These are phyloP conservation scores for Dicyrtoma fusca DNA, from an alignment of 2,888 invertebrate species.

Conservation along the genomic window DNA sequence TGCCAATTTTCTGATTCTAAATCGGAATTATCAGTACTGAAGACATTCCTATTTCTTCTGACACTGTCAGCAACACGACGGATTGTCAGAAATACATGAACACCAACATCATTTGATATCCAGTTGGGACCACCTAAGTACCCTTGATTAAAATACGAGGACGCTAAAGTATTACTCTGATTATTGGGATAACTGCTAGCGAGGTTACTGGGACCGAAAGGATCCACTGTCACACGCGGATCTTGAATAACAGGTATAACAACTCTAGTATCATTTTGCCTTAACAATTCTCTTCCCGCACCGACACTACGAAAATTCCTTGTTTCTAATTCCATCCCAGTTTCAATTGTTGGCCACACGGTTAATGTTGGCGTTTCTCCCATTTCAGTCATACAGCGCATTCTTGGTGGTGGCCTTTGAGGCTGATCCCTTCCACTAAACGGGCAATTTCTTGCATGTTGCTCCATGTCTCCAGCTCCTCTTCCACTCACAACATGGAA, in stretches of 20 bases:
- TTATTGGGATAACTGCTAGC: conserved; percentile 3
- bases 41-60: neutral
- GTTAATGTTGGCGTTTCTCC: conserved; percentile 46
- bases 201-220: neutral
- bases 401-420: conserved; percentile 51
- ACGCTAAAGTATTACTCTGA: neutral
- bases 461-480: conserved; percentile 44
- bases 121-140: conserved; percentile 39
- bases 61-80: conserved; percentile 28
- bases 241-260: conserved; percentile 2
- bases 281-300: neutral
- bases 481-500: conserved; percentile 47
- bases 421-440: conserved; percentile 45
- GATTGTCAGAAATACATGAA: conserved; percentile 46
- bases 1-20: conserved; percentile 45
- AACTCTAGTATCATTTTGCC: neutral
- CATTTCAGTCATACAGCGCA: conserved; percentile 51
- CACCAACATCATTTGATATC: conserved; percentile 49
- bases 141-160: conserved; percentile 29
- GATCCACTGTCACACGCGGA: neutral
- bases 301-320: conserved; percentile 42
- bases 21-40: neutral
- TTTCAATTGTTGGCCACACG: conserved; percentile 53
- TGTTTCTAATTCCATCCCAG: conserved; percentile 45
- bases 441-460: conserved; percentile 54